Conservation (phyloP, 2,888 invertebrate species). For the Polietes domitor region DNA sequence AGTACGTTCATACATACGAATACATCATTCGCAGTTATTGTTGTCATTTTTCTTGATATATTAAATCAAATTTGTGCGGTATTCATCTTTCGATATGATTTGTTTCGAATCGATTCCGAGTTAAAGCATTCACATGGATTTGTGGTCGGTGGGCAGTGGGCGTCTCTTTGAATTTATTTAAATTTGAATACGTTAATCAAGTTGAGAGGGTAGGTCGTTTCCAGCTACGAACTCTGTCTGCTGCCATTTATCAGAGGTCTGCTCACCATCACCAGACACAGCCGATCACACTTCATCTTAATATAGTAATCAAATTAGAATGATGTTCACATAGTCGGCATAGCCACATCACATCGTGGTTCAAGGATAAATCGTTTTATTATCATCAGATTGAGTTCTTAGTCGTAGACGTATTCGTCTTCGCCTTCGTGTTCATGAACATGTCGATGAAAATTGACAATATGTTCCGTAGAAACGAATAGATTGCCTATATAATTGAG, state of each 20-base stretch:
- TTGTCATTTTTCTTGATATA: not conserved
- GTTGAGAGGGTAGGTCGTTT: not conserved
- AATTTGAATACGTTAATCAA: not conserved
- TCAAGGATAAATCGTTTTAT: constrained; percentile 5
- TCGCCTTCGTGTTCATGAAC: too few relatives aligned
- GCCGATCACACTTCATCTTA: not conserved
- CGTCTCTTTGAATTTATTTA: not conserved
- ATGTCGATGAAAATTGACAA: too few relatives aligned
- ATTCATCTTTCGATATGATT: not conserved
- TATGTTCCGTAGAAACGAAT: too few relatives aligned
- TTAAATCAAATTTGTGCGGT: constrained; percentile 16
- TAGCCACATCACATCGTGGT: not conserved
- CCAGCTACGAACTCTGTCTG: not conserved
- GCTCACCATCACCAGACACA: not conserved
- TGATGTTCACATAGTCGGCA: not conserved
- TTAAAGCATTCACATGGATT: not conserved
- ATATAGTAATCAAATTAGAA: not conserved
- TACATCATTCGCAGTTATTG: not conserved
- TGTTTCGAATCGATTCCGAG: not conserved
- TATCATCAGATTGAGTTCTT: not conserved
- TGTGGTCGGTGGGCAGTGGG: constrained; percentile 12
- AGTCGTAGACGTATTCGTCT: too few relatives aligned
- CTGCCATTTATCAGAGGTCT: too few relatives aligned
- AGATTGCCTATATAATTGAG: too few relatives aligned
- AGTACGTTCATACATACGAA: too few relatives aligned